These are phyloP conservation scores for Allacma fusca DNA, from an alignment of 2,888 invertebrate genomes.

Conservation along the genomic window DNA sequence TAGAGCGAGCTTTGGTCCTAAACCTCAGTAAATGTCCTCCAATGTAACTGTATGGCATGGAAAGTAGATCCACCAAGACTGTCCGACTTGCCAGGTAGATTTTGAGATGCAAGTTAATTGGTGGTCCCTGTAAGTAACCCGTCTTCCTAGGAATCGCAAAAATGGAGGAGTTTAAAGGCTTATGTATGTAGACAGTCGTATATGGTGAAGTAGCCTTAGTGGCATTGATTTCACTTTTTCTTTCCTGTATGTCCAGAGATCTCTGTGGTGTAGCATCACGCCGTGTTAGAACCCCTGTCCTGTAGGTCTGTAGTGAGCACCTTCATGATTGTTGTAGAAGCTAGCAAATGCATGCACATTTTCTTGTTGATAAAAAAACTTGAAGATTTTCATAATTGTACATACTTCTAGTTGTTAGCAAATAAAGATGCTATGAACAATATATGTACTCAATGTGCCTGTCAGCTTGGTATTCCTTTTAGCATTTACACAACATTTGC, in stretches of 20 bases:
- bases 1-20: no score
- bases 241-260: background rate
- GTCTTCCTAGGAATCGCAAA: background rate
- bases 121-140: background rate
- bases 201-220: background rate
- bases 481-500: slow-evolving; percentile 8
- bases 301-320: background rate
- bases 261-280: background rate
- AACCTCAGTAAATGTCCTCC: no score
- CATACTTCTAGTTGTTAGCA: slow-evolving; percentile 26
- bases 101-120: background rate
- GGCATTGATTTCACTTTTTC: background rate
- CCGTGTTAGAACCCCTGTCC: background rate
- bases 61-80: background rate
- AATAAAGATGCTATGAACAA: slow-evolving; percentile 28
- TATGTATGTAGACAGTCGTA: background rate
- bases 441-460: background rate
- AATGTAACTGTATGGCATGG: no score
- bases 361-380: background rate
- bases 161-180: background rate
- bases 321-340: background rate
- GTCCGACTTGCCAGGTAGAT: background rate
- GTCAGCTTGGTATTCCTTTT: slow-evolving; percentile 1
- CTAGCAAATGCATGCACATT: background rate
- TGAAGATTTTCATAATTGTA: slow-evolving; percentile 24